phyloP scores from a whole-genome alignment of 2,797 vertebrate species.

The Esox masquinongy region DNA sequence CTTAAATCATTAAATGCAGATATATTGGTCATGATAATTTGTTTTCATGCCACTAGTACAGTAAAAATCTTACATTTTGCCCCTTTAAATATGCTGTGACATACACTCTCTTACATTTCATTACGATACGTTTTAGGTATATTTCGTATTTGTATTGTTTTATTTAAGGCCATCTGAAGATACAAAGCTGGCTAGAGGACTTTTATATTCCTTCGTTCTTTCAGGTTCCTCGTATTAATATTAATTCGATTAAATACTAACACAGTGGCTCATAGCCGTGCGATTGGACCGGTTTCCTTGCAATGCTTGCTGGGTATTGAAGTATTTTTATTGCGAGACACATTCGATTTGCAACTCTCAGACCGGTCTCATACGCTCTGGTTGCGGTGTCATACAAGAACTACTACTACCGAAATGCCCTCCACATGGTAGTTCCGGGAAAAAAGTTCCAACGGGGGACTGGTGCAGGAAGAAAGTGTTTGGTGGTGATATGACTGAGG shows the following conservation, averaged over 20 bases:
- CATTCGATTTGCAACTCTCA: conserved; percentile 11
- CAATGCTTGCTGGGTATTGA: conserved; percentile 70
- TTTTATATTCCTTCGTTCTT: neutral
- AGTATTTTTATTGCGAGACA: conserved; percentile 43
- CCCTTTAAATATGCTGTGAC: too few relatives aligned
- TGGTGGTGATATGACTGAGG: conserved; percentile 60
- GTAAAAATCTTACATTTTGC: too few relatives aligned
- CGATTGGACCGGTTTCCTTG: conserved; percentile 30
- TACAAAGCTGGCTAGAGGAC: too few relatives aligned
- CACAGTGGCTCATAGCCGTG: neutral
- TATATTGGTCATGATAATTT: too few relatives aligned
- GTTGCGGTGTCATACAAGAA: conserved; percentile 47
- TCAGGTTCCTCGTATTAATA: neutral
- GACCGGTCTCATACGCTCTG: conserved; percentile 8
- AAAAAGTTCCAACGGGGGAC: conserved; percentile 69
- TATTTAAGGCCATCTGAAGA: too few relatives aligned
- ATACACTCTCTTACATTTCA: too few relatives aligned
- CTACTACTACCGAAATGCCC: conserved; percentile 74
- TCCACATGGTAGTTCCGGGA: conserved; percentile 55
- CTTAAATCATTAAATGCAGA: too few relatives aligned
- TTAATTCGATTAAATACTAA: neutral
- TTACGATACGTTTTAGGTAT: too few relatives aligned
- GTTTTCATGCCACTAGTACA: too few relatives aligned
- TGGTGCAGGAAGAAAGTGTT: conserved; percentile 52
- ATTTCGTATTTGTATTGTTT: too few relatives aligned